Conservation (phyloP, 2,113 vertebrate genomes). For the Platycercus adscitus region DNA sequence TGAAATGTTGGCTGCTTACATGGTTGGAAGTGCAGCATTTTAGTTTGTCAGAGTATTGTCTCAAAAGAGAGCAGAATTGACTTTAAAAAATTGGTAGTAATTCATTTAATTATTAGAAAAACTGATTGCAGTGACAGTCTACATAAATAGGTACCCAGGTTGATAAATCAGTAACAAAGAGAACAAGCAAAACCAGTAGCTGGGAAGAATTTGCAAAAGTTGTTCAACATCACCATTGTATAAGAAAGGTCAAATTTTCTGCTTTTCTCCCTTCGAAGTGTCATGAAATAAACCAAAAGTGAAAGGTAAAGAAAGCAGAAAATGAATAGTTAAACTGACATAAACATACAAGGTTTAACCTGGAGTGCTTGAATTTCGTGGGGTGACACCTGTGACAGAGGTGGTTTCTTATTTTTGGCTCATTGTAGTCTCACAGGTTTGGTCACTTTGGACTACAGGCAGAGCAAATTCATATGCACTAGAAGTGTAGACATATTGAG, state of each 20-base stretch:
- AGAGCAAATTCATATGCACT: neutral
- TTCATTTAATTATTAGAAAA: neutral
- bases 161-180: neutral
- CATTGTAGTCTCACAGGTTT: neutral
- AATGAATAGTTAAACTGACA: neutral
- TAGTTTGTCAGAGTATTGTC: neutral
- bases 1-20: neutral
- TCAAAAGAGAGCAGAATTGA: neutral
- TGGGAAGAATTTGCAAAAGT: neutral
- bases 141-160: neutral
- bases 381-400: neutral
- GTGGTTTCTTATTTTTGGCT: neutral
- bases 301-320: neutral
- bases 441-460: neutral
- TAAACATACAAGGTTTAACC: neutral
- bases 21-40: neutral
- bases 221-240: neutral
- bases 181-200: neutral
- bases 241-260: neutral
- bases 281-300: neutral
- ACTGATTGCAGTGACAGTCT: neutral
- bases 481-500: neutral
- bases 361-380: neutral
- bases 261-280: neutral
- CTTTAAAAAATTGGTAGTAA: neutral